phyloP scores from a whole-genome alignment of 1,140 invertebrate genomes.

The Drosophila pseudoobscura region DNA sequence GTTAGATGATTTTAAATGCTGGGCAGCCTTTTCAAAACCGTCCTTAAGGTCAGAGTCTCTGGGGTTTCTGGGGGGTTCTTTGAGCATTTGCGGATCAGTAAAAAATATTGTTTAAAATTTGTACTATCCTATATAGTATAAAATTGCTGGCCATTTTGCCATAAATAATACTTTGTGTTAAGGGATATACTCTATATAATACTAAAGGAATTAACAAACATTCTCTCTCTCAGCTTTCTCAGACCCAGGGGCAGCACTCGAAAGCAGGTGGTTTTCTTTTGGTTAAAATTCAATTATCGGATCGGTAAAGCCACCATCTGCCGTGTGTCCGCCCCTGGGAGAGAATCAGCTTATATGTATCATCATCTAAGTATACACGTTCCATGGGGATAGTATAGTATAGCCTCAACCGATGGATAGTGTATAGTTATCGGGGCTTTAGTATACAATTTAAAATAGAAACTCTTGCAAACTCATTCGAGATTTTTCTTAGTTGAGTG shows the following conservation, averaged over 20 bases:
- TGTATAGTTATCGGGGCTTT: constrained; percentile 23
- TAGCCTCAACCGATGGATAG: constrained; percentile 16
- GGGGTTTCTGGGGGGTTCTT: constrained; percentile 24
- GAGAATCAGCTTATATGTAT: constrained; percentile 19
- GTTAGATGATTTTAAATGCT: constrained; percentile 64
- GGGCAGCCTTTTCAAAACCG: constrained; percentile 56
- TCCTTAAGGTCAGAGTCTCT: constrained; percentile 26
- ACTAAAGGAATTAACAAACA: constrained; percentile 57
- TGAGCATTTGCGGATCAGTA: constrained; percentile 69
- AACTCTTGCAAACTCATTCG: constrained; percentile 77
- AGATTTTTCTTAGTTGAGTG: constrained; percentile 38
- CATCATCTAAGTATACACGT: constrained; percentile 28
- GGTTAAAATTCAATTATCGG: too few species aligned
- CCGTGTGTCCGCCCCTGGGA: background rate
- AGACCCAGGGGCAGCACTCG: constrained; percentile 8
- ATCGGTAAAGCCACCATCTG: background rate
- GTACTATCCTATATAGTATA: constrained; percentile 76
- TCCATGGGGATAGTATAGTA: constrained; percentile 17
- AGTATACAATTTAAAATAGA: constrained; percentile 74
- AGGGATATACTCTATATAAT: constrained; percentile 36
- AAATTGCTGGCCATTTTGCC: constrained; percentile 51
- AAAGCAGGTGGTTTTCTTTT: background rate
- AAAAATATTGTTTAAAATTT: constrained; percentile 59
- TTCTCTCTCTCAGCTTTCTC: constrained; percentile 5
- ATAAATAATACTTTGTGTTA: constrained; percentile 69